Conservation (phyloP, 2,888 invertebrate species). For the Conchocele bisecta region DNA sequence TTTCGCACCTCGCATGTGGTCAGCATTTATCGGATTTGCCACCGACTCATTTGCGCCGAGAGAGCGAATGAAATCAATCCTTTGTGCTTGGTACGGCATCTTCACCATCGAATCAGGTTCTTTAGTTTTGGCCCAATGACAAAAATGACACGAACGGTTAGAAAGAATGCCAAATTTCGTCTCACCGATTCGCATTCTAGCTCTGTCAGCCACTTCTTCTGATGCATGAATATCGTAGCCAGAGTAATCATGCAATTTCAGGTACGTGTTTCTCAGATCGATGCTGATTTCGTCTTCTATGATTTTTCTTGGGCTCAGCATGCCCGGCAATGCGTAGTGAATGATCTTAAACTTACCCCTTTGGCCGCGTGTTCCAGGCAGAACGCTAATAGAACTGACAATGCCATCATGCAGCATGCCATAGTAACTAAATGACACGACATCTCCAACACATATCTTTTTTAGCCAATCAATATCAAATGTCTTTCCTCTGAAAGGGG, state of each 20-base stretch:
- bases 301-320: conserved; percentile 17
- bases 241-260: conserved; percentile 13
- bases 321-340: conserved; percentile 15
- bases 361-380: not conserved
- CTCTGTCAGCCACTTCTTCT: conserved; percentile 33
- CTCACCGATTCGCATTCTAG: conserved; percentile 36
- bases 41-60: not conserved
- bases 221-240: conserved; percentile 8
- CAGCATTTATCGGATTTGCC: conserved; percentile 10
- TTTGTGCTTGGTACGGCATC: not conserved
- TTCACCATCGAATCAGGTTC: not conserved
- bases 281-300: conserved; percentile 16
- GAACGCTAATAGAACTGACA: conserved; percentile 6
- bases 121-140: conserved; percentile 45
- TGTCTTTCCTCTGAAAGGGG: conserved; percentile 29
- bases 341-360: conserved; percentile 26
- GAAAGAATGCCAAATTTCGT: conserved; percentile 32
- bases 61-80: not conserved
- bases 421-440: conserved; percentile 12
- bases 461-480: conserved; percentile 4
- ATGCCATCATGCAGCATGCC: conserved; percentile 24
- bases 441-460: conserved; percentile 23
- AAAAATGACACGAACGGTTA: conserved; percentile 42
- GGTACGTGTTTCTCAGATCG: conserved; percentile 4
- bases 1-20: conserved; percentile 16